Evolutionary conservation across 2,888 invertebrate genomes (phyloP).

Genomic region (Eupithecia dodoneata): DNA sequence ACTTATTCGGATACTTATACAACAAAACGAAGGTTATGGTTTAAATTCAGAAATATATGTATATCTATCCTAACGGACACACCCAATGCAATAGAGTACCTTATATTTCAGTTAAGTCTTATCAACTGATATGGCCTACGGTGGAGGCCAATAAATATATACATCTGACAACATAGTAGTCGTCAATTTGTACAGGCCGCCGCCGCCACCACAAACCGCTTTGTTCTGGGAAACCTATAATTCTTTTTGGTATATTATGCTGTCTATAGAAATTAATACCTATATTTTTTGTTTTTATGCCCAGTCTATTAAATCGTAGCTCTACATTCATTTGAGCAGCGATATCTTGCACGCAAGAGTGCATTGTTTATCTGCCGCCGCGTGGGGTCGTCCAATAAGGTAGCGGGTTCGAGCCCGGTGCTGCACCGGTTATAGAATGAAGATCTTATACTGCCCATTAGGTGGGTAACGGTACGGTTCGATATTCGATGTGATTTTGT

Average conservation of each 20-base stretch:
- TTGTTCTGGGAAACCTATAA: background rate
- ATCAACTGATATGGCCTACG: too few relatives aligned
- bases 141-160: too few relatives aligned
- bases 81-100: too few relatives aligned
- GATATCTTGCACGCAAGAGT: conserved; percentile 60
- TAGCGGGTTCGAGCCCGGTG: conserved; percentile 60
- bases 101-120: too few relatives aligned
- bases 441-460: conserved; percentile 42
- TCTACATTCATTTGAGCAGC: conserved; percentile 58
- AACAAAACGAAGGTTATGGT: too few relatives aligned
- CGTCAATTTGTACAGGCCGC: too few relatives aligned
- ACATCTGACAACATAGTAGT: too few relatives aligned
- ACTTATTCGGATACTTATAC: too few relatives aligned
- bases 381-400: conserved; percentile 73
- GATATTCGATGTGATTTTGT: conserved; percentile 29
- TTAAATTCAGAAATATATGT: too few relatives aligned
- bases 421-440: conserved; percentile 50
- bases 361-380: conserved; percentile 68
- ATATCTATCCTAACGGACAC: too few relatives aligned
- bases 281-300: background rate
- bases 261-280: background rate
- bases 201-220: too few relatives aligned
- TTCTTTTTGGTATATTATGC: background rate
- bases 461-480: conserved; percentile 31
- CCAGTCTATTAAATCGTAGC: conserved; percentile 41